Evolutionary conservation across 2,113 vertebrate species (phyloP), one percentile per base, ranked within the genome.

Genomic region (Anguilla japonica): DNA sequence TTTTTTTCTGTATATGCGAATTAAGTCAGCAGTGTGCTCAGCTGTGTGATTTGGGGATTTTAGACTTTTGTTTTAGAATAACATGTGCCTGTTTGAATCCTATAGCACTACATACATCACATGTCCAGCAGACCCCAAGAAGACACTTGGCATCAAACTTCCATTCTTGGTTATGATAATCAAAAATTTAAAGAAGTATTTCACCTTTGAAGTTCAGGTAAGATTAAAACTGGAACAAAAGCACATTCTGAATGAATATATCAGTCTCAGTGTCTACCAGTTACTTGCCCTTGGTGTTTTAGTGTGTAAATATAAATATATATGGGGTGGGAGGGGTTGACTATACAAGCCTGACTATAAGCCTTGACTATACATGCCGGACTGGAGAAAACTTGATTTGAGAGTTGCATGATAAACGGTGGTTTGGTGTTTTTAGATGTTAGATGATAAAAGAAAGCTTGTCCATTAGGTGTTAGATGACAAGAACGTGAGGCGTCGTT

Each of bases 201-300:
- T 99, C 91, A 98, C 98, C 15, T 99, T 99, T 82, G 98, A 99
- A 96, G 98, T 99, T 82, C 98, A 99, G 97, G 98, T 99, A 89
- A 87, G 92, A 46, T 75, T 29, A 75, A 29, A 34, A 75, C 5
- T n/a, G 9, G 71, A 75, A 75, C 71, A 75, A 67, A 67, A 22
- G 18, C 71, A 75, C 2, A 9, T 34, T n/a, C 71, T 5, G 63
- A 71, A n/a, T 71, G 63, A 29, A n/a, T 6, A 75, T 75, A 7
- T 67, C 8, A 20, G 2, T 22, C 56, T 60, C 56, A 18, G 14
- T 60, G 11, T 16, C 15, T 3, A 46, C 7, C 50, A 53, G 7
- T 53, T 53, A 67, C 60, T 22, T 67, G 20, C 60, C 18, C 22
- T 67, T 67, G 60, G 18, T 26, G 22, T 6, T 11, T 67, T 67